Evolutionary conservation across 2,113 vertebrate species (phyloP).

Genomic region (Syrrhaptes paradoxus): DNA sequence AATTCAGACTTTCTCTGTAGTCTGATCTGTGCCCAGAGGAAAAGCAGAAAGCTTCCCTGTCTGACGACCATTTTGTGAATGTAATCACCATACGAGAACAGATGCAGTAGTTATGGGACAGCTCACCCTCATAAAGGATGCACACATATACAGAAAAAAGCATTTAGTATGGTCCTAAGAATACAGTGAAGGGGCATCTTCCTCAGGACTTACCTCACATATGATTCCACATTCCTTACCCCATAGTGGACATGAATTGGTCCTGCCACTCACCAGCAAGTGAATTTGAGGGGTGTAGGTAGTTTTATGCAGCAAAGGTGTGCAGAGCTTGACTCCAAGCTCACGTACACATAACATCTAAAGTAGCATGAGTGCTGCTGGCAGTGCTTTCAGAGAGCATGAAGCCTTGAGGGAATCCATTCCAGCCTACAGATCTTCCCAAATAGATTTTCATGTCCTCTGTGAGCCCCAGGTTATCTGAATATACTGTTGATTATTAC

Average conservation of each 20-base stretch:
- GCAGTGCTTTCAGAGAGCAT: not conserved
- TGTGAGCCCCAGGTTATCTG: not conserved
- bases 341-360: not conserved
- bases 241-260: accelerated
- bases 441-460: not conserved
- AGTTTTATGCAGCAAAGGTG: not conserved
- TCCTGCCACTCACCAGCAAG: not conserved
- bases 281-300: not conserved
- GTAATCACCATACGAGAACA: not conserved
- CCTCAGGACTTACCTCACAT: not conserved
- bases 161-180: not conserved
- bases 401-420: not conserved
- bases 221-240: not conserved
- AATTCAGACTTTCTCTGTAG: not conserved
- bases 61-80: not conserved
- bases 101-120: not conserved
- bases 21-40: not conserved
- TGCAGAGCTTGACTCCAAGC: not conserved
- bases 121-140: not conserved
- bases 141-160: not conserved
- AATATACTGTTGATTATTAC: not conserved
- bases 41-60: not conserved
- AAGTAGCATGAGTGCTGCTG: not conserved
- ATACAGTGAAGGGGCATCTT: not conserved
- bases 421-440: not conserved